Percentiles rank a stretch among this genome's conserved stretches.
Conservation (phyloP, 2,113 vertebrate species). For the Colaptes auratus region DNA sequence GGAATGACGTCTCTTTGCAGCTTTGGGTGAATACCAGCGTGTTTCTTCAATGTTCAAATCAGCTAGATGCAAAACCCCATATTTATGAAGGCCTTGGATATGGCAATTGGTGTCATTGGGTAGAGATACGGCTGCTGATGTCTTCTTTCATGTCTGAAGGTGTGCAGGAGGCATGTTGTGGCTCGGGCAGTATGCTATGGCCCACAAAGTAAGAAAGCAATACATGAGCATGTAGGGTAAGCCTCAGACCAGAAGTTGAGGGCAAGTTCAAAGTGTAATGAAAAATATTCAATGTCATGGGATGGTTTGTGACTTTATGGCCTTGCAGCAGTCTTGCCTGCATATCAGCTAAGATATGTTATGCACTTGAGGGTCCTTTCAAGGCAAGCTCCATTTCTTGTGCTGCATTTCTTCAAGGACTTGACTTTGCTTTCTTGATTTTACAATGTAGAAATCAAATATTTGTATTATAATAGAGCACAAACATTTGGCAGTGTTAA, state of each 20-base stretch:
- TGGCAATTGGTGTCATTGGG: rapidly evolving
- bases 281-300: no score
- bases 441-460: background rate
- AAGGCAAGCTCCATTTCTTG: background rate
- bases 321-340: background rate
- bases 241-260: background rate
- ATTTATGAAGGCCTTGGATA: background rate
- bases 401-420: background rate
- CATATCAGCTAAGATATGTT: background rate
- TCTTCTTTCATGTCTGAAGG: rapidly evolving
- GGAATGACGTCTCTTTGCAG: background rate
- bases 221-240: background rate
- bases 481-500: background rate
- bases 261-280: background rate
- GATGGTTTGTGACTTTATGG: no score
- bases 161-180: background rate
- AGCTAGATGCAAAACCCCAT: rapidly evolving
- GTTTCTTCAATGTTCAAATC: rapidly evolving
- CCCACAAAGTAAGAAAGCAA: no score
- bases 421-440: background rate
- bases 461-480: background rate
- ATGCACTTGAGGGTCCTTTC: background rate
- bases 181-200: background rate
- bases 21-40: rapidly evolving
- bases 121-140: rapidly evolving